A percentile compares a stretch with the other conserved stretches of the same genome.
phyloP scores from a whole-genome alignment of 2,888 invertebrate genomes.

The Drosophila paranaensis region DNA sequence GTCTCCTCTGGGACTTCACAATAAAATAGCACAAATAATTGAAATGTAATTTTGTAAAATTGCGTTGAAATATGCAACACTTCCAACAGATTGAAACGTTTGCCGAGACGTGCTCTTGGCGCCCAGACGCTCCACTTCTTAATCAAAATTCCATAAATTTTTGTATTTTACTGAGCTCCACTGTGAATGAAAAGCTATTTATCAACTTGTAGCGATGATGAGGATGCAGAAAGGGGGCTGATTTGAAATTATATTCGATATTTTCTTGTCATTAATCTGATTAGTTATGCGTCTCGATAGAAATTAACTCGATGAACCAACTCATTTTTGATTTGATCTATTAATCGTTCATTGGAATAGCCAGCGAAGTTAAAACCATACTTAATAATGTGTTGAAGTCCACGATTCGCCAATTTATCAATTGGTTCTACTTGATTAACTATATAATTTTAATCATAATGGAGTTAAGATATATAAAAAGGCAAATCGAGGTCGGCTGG shows the following conservation, averaged over 20 bases:
- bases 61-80: conserved; percentile 40
- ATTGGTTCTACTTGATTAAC: conserved; percentile 35
- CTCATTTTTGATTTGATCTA: conserved; percentile 5
- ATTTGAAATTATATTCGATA: conserved; percentile 38
- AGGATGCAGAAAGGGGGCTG: conserved; percentile 1
- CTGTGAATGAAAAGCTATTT: conserved; percentile 4
- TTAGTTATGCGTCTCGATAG: conserved; percentile 47
- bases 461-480: neutral
- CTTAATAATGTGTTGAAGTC: conserved; percentile 54
- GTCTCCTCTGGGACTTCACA: conserved; percentile 36
- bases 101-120: conserved; percentile 10
- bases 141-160: conserved; percentile 73
- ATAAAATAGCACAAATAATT: conserved; percentile 75
- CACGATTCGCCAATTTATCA: conserved; percentile 16
- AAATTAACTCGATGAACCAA: conserved; percentile 12
- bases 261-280: conserved; percentile 53
- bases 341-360: conserved; percentile 9
- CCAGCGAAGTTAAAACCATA: neutral
- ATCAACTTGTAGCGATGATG: conserved; percentile 3
- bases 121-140: conserved; percentile 30
- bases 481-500: neutral
- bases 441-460: conserved; percentile 34
- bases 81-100: conserved; percentile 57
- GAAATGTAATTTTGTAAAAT: conserved; percentile 71
- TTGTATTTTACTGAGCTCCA: conserved; percentile 36